These are phyloP conservation scores for Australoheros facetus DNA, from an alignment of 2,797 vertebrate genomes.

Conservation along the genomic window DNA sequence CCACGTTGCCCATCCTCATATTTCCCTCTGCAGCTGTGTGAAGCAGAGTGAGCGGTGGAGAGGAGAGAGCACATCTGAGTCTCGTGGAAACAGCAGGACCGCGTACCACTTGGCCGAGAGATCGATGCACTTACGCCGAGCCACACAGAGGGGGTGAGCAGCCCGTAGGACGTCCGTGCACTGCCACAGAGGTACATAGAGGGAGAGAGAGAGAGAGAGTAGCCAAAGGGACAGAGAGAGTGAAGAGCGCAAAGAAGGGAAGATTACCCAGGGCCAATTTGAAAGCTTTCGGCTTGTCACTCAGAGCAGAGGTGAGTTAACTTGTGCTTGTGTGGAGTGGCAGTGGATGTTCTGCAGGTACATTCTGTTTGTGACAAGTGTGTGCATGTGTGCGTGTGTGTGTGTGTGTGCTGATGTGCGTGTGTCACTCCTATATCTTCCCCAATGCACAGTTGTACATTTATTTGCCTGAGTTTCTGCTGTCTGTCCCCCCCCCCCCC, in stretches of 20 bases:
- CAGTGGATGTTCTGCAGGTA: slow-evolving; percentile 33
- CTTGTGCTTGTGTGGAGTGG: slow-evolving; percentile 39
- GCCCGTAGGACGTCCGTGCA: slow-evolving; percentile 55
- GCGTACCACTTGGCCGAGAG: slow-evolving; percentile 66
- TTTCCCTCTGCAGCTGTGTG: slow-evolving; percentile 78
- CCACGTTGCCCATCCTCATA: slow-evolving; percentile 73
- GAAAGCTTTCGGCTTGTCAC: slow-evolving; percentile 56
- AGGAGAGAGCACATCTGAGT: slow-evolving; percentile 68
- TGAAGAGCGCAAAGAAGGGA: slow-evolving; percentile 36
- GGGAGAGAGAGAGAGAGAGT: slow-evolving; percentile 15
- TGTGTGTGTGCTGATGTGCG: neutral
- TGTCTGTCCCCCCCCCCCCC: neutral
- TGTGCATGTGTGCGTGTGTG: neutral
- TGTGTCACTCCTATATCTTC: slow-evolving; percentile 10
- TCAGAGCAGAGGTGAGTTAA: slow-evolving; percentile 82
- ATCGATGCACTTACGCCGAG: slow-evolving; percentile 65
- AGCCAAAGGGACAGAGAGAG: slow-evolving; percentile 40
- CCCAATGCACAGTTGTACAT: slow-evolving; percentile 24
- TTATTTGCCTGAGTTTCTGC: slow-evolving; percentile 23
- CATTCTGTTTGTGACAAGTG: slow-evolving; percentile 19
- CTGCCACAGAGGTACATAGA: slow-evolving; percentile 28
- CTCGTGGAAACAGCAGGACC: slow-evolving; percentile 72
- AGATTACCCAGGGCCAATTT: slow-evolving; percentile 52
- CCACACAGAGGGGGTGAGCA: slow-evolving; percentile 59
- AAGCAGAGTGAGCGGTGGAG: slow-evolving; percentile 65